Conservation (phyloP, 2,113 vertebrate species). For the Cheirogaleus medius region DNA sequence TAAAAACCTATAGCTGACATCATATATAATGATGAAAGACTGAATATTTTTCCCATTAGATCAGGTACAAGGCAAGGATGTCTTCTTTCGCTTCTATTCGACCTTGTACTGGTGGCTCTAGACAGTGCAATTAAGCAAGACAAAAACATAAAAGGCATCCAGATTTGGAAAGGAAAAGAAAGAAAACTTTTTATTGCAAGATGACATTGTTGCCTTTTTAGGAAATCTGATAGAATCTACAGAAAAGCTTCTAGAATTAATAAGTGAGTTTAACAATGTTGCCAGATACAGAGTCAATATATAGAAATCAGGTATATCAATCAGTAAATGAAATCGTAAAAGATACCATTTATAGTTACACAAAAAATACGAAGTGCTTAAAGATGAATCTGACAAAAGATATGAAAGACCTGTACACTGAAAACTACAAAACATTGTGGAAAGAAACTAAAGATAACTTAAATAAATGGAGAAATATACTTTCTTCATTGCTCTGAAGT, state of each 20-base stretch:
- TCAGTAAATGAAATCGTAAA: neutral
- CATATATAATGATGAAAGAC: neutral
- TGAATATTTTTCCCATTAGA: neutral
- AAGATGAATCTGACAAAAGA: neutral
- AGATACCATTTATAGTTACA: neutral
- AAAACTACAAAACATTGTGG: neutral
- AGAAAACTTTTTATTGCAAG: neutral
- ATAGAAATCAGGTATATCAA: neutral
- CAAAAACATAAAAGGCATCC: neutral
- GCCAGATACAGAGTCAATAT: neutral
- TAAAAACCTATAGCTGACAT: neutral
- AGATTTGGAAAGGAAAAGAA: neutral
- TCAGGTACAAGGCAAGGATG: neutral
- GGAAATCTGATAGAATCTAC: neutral
- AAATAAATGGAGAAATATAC: neutral
- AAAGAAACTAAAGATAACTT: neutral
- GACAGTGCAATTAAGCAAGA: neutral
- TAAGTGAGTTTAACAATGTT: neutral
- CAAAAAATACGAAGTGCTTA: neutral
- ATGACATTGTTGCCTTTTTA: neutral
- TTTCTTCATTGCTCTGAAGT: neutral
- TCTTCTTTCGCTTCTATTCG: neutral
- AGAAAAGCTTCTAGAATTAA: neutral
- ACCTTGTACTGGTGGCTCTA: neutral
- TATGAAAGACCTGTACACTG: neutral